Percentiles rank a stretch among this genome's conserved stretches.
These are phyloP conservation scores for Cryptoblepharus egeriae DNA, from an alignment of 2,797 vertebrate species.

Conservation along the genomic window DNA sequence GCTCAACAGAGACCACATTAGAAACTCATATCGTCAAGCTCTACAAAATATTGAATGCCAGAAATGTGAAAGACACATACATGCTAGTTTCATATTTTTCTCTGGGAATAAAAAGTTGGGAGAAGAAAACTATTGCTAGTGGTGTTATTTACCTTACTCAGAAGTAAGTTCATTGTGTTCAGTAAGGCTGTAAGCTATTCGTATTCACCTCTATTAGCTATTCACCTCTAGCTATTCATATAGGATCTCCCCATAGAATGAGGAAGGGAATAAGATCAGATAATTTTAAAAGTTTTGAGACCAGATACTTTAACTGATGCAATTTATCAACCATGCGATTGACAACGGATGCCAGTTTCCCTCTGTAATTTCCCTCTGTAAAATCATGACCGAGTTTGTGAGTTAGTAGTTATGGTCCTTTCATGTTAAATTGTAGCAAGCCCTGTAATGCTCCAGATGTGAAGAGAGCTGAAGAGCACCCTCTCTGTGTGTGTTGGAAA, in stretches of 20 bases:
- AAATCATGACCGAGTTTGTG: no score
- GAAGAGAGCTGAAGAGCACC: no score
- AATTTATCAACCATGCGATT: neutral
- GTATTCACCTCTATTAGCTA: no score
- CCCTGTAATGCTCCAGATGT: no score
- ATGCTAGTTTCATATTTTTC: neutral
- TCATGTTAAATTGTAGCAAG: no score
- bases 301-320: neutral
- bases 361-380: neutral
- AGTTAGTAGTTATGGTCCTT: neutral
- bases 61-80: neutral
- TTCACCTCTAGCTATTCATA: neutral
- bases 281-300: slow-evolving; percentile 1
- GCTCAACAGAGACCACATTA: neutral
- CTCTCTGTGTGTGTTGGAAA: no score
- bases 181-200: neutral
- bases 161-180: no score
- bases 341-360: neutral
- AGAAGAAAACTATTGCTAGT: no score
- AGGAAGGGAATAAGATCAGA: neutral
- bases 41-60: neutral
- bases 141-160: no score
- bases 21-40: neutral
- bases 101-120: neutral
- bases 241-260: neutral